Conservation (phyloP, 2,888 invertebrate species). For the Thymelicus acteon region DNA sequence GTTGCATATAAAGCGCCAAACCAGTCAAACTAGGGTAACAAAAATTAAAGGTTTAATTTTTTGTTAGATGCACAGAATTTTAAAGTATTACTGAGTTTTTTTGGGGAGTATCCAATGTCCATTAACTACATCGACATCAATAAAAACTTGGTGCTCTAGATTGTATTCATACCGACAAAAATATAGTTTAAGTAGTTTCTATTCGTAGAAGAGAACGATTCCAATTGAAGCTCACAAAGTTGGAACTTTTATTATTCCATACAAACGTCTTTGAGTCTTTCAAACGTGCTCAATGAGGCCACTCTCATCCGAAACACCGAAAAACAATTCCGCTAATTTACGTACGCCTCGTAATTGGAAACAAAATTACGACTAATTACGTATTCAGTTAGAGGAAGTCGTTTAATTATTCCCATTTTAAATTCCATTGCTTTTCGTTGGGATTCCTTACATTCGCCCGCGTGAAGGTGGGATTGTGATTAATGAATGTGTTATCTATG, state of each 20-base stretch:
- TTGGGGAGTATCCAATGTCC: too few species aligned
- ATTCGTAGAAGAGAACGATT: neutral
- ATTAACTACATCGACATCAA: too few species aligned
- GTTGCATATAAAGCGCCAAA: too few species aligned
- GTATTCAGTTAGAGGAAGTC: conserved; percentile 50
- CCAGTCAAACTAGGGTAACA: too few species aligned
- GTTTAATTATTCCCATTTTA: conserved; percentile 44
- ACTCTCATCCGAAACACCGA: conserved; percentile 32
- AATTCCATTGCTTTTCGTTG: conserved; percentile 33
- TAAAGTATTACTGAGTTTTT: too few species aligned
- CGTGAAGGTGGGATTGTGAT: conserved; percentile 11
- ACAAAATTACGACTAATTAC: conserved; percentile 49
- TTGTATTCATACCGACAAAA: neutral
- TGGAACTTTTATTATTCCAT: neutral
- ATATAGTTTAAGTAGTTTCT: neutral
- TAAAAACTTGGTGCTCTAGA: neutral
- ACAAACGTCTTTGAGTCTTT: conserved; percentile 9
- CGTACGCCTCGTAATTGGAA: conserved; percentile 46
- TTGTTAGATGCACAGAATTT: too few species aligned
- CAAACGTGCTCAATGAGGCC: conserved; percentile 26
- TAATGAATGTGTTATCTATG: conserved; percentile 5
- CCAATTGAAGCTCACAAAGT: conserved; percentile 3
- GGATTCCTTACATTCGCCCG: conserved; percentile 9
- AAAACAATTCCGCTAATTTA: conserved; percentile 48
- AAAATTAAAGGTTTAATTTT: too few species aligned